Evolutionary conservation across 1,140 invertebrate genomes (phyloP), one percentile per base, ranked within the genome.

Genomic region (Drosophila chauvacae): DNA sequence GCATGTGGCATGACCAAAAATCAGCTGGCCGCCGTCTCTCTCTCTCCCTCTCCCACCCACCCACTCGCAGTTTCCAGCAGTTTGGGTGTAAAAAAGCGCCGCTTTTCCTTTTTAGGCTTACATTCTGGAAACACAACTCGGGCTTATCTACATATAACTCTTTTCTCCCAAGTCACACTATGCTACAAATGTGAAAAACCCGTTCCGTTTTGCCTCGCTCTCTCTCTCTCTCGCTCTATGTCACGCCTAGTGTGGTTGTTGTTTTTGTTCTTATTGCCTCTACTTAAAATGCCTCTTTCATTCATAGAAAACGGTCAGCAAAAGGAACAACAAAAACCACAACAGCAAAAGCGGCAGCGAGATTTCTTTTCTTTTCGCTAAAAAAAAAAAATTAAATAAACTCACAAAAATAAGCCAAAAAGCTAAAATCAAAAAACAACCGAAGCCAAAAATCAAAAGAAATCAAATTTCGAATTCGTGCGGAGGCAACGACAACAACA

Each of bases 221-320:
- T 35, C 39, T 53, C 18, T 35, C 45, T 26, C 50, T 62, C 44
- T 63, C 35, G 23, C 47, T 37, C 30, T 53, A 61, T 61, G 59
- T 50, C 45, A 42, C 71, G 60, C 71, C 72, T 69, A 33, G 66
- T 45, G 23, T 69, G 48, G 7, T 50, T 69, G 23, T 66, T 51
- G 57, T 51, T 51, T 51, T 42, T 59, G 51, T 59, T 51, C 28
- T 66, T 51, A 39, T 66, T 66, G 63, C 66, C 48, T 58, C 33
- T 69, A 41, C 56, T 55, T 47, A 53, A 47, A 53, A 47, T 53
- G 65, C 48, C 48, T 37, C 33, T 53, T 73, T 30, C 71, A 74
- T 74, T 74, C 71, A 73, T 74, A 72, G 69, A 72, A 72, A 72
- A 72, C 66, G 66, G 66, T 71, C 65, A 71, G 66, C 66, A 45